phyloP scores from a whole-genome alignment of 2,797 vertebrate species.

The Falco columbarius region DNA sequence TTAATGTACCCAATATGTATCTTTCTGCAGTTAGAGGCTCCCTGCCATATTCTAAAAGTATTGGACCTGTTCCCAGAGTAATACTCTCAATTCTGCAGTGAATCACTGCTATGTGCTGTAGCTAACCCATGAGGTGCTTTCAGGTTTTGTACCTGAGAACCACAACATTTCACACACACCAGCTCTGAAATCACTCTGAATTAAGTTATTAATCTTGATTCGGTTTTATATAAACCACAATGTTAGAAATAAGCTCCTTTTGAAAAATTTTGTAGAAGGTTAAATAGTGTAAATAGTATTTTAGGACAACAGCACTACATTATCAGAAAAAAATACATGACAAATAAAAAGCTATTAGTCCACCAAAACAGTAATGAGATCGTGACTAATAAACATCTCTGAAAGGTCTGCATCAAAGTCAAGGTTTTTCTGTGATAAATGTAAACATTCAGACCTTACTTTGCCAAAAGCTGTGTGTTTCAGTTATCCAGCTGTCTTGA shows the following conservation, averaged over 20 bases:
- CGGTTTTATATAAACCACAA: not conserved
- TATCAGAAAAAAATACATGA: slow-evolving; percentile 72
- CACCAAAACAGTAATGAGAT: slow-evolving; percentile 76
- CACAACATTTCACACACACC: not conserved
- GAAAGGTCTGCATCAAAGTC: slow-evolving; percentile 79
- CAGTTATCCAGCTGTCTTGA: slow-evolving; percentile 66
- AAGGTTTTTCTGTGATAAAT: slow-evolving; percentile 76
- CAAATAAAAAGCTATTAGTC: slow-evolving; percentile 76
- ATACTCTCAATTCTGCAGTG: not conserved
- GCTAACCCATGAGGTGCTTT: not conserved
- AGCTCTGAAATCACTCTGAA: not conserved
- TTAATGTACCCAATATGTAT: slow-evolving; percentile 5
- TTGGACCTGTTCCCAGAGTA: not conserved
- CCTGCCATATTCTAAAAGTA: not conserved
- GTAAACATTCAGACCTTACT: slow-evolving; percentile 69
- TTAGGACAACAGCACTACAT: slow-evolving; percentile 63
- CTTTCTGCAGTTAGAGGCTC: slow-evolving; percentile 1
- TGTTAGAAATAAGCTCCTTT: slow-evolving; percentile 22
- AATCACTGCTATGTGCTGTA: not conserved
- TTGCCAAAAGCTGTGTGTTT: slow-evolving; percentile 74
- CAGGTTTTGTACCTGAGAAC: not conserved
- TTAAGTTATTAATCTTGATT: slow-evolving; percentile 1
- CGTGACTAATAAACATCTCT: slow-evolving; percentile 79
- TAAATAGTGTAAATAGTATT: slow-evolving; percentile 65
- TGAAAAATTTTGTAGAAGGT: slow-evolving; percentile 58